These are phyloP conservation scores for Taphrorychus bicolor DNA, from an alignment of 2,888 invertebrate species.

Conservation along the genomic window DNA sequence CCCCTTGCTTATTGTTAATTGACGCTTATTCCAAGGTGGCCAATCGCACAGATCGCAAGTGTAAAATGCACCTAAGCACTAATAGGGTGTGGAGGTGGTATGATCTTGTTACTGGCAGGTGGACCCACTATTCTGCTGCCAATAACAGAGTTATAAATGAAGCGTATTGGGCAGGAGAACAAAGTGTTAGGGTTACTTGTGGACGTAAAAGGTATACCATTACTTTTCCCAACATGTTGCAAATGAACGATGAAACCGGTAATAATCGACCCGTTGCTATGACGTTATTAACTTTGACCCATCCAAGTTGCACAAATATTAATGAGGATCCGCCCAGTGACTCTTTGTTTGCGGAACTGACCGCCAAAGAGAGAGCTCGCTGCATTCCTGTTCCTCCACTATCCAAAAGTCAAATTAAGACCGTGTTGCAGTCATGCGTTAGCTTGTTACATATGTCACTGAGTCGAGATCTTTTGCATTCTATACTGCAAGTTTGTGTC, in stretches of 20 bases:
- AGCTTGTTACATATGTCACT: slow-evolving; percentile 72
- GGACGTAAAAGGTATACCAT: slow-evolving; percentile 78
- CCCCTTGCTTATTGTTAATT: slow-evolving; percentile 74
- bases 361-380: slow-evolving; percentile 54
- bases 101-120: slow-evolving; percentile 80
- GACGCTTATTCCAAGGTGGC: slow-evolving; percentile 81
- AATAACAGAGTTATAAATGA: slow-evolving; percentile 81
- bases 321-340: slow-evolving; percentile 48
- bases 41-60: slow-evolving; percentile 70
- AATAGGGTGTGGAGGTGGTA: slow-evolving; percentile 81
- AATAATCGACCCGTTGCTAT: slow-evolving; percentile 81
- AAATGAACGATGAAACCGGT: slow-evolving; percentile 85
- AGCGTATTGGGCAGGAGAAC: slow-evolving; percentile 77
- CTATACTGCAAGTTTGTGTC: slow-evolving; percentile 76
- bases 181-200: slow-evolving; percentile 72
- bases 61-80: slow-evolving; percentile 68
- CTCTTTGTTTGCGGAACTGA: slow-evolving; percentile 50
- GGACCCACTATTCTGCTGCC: slow-evolving; percentile 75
- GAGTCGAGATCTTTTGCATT: slow-evolving; percentile 79
- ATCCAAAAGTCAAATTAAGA: slow-evolving; percentile 50
- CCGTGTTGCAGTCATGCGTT: slow-evolving; percentile 66
- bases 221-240: slow-evolving; percentile 80
- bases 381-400: slow-evolving; percentile 55
- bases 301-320: slow-evolving; percentile 51
- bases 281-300: slow-evolving; percentile 60